Evolutionary conservation across 2,113 vertebrate species (phyloP).

Genomic region (Isichthys henryi): DNA sequence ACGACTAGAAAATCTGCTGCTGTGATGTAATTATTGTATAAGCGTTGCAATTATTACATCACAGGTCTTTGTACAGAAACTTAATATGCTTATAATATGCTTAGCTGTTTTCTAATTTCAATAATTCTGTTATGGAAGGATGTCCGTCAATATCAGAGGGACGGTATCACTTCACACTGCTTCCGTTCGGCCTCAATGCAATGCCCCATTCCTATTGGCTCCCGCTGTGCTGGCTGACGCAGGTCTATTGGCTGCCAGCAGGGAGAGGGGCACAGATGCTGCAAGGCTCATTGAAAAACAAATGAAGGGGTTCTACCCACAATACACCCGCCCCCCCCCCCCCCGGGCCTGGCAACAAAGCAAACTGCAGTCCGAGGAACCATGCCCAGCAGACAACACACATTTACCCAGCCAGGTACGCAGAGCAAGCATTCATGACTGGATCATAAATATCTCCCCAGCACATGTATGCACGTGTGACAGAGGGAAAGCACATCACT

Average conservation of each 20-base stretch:
- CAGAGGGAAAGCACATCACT: neutral
- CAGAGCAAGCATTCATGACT: neutral
- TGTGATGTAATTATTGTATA: neutral
- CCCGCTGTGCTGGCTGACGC: neutral
- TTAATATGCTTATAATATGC: neutral
- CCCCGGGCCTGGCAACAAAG: neutral
- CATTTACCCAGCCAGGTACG: neutral
- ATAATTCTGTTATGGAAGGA: too few relatives aligned
- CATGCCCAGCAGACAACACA: neutral
- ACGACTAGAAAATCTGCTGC: neutral
- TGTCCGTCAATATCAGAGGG: neutral
- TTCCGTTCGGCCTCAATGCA: neutral
- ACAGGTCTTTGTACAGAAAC: neutral
- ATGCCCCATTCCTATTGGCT: neutral
- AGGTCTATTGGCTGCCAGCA: neutral
- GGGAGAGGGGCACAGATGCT: slow-evolving; percentile 7
- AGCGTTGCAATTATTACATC: neutral
- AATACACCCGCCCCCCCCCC: neutral
- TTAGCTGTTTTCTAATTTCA: neutral
- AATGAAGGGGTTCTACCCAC: neutral
- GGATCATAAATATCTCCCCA: neutral
- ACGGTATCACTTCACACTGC: neutral
- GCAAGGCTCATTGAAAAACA: slow-evolving; percentile 16
- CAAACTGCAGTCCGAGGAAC: neutral
- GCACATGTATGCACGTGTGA: neutral